These are phyloP conservation scores for Aphelinus atriplicis DNA, from an alignment of 1,140 invertebrate species.

Conservation along the genomic window DNA sequence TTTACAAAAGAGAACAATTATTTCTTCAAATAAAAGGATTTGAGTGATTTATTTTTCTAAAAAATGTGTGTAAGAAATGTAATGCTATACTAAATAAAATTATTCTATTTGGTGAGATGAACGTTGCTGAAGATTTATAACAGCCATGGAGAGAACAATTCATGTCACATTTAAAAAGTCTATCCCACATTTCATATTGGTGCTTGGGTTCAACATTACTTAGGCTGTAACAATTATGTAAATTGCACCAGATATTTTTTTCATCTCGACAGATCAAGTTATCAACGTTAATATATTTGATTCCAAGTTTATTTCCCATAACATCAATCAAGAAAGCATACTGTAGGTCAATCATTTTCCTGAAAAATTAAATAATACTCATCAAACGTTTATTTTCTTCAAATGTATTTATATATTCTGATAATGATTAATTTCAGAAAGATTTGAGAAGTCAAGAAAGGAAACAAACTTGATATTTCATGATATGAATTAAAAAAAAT, in stretches of 20 bases:
- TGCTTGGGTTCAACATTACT: slow-evolving; percentile 4
- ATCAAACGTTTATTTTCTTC: background rate
- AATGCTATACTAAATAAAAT: slow-evolving; percentile 13
- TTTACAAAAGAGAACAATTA: background rate
- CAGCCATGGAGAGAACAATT: background rate
- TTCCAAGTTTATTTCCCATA: slow-evolving; percentile 7
- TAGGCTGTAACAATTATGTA: background rate
- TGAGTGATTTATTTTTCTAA: slow-evolving; percentile 13
- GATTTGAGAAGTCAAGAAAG: too few species aligned
- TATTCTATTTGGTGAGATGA: background rate
- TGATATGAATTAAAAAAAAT: background rate
- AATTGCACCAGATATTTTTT: background rate
- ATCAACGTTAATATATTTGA: slow-evolving; percentile 1
- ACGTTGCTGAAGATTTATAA: background rate
- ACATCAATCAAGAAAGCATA: slow-evolving; percentile 10
- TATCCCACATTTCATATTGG: background rate
- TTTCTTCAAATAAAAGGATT: too few species aligned
- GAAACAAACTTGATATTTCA: too few species aligned
- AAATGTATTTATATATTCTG: too few species aligned
- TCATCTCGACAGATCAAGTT: background rate
- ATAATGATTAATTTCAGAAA: too few species aligned
- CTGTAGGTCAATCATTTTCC: background rate
- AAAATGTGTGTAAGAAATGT: slow-evolving; percentile 19
- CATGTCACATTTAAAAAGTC: background rate
- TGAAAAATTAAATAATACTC: slow-evolving; percentile 7